A percentile compares a stretch with the other conserved stretches of the same genome.
Evolutionary conservation across 2,113 vertebrate genomes (phyloP).

Genomic region (Heptranchias perlo): DNA sequence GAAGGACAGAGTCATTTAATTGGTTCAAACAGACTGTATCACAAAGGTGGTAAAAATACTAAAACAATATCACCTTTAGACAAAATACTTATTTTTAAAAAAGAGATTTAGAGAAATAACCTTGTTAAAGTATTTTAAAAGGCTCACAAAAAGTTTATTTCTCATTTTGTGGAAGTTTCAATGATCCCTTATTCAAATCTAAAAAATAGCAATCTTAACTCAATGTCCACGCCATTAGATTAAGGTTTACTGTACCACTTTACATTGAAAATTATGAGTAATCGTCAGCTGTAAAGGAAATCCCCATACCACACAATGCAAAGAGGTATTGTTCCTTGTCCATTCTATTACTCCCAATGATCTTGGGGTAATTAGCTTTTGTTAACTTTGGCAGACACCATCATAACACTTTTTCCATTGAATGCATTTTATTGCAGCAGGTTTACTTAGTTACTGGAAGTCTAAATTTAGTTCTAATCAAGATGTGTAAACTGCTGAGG

Average conservation of each 20-base stretch:
- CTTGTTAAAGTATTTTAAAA: not conserved
- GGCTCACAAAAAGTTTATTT: not conserved
- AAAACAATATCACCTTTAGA: not conserved
- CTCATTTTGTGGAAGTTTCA: not conserved
- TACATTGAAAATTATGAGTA: not conserved
- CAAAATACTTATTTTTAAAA: not conserved
- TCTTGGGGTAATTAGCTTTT: not conserved
- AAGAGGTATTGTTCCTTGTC: not conserved
- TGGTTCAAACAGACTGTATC: not conserved
- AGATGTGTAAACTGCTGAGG: no score
- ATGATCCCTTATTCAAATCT: not conserved
- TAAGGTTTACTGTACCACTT: not conserved
- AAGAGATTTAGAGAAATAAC: not conserved
- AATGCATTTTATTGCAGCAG: not conserved
- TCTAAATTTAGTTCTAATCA: no score
- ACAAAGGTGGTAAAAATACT: not conserved
- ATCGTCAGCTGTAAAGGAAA: not conserved
- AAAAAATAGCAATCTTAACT: no score
- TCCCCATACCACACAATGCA: not conserved
- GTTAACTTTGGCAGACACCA: not conserved
- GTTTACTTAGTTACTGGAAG: not conserved
- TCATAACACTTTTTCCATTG: not conserved
- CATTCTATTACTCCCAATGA: not conserved
- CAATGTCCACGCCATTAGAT: not conserved
- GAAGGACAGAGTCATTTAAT: not conserved